phyloP scores from a whole-genome alignment of 2,113 vertebrate species.

The Rallus limicola region DNA sequence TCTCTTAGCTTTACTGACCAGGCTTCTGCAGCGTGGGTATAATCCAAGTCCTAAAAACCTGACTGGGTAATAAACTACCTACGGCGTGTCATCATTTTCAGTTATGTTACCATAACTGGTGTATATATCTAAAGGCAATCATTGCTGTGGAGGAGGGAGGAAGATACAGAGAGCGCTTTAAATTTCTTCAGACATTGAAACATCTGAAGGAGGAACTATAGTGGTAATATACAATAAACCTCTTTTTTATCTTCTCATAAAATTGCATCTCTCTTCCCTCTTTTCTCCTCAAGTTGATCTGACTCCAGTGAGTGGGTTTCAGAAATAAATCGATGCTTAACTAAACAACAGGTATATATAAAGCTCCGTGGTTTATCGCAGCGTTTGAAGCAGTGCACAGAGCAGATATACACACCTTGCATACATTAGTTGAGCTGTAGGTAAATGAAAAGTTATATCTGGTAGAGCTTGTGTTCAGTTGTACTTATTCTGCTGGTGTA shows the following conservation, averaged over 20 bases:
- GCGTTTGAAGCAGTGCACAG: neutral
- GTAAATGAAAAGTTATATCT: neutral
- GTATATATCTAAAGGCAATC: slow-evolving; percentile 44
- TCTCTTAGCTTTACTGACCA: slow-evolving; percentile 28
- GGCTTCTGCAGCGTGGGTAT: neutral
- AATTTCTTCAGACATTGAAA: slow-evolving; percentile 47
- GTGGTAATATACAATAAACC: slow-evolving; percentile 1
- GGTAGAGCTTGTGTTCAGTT: neutral
- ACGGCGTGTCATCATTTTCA: slow-evolving; percentile 18
- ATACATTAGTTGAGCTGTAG: neutral
- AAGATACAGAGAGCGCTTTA: neutral
- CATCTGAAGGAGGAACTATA: slow-evolving; percentile 27
- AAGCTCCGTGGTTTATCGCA: slow-evolving; percentile 29
- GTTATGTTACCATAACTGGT: slow-evolving; percentile 29
- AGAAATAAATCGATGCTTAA: slow-evolving; percentile 12
- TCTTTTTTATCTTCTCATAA: slow-evolving; percentile 26
- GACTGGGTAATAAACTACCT: slow-evolving; percentile 51
- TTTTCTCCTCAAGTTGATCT: neutral
- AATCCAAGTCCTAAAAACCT: slow-evolving; percentile 20
- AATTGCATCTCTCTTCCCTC: neutral
- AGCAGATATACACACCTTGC: neutral
- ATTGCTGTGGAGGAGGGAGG: neutral
- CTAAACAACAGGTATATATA: slow-evolving; percentile 18
- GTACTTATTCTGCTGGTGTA: neutral
- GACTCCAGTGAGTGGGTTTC: neutral